Percentiles rank a stretch among this genome's conserved stretches.
phyloP scores from a whole-genome alignment of 2,888 invertebrate species.

The Magallana nippona region DNA sequence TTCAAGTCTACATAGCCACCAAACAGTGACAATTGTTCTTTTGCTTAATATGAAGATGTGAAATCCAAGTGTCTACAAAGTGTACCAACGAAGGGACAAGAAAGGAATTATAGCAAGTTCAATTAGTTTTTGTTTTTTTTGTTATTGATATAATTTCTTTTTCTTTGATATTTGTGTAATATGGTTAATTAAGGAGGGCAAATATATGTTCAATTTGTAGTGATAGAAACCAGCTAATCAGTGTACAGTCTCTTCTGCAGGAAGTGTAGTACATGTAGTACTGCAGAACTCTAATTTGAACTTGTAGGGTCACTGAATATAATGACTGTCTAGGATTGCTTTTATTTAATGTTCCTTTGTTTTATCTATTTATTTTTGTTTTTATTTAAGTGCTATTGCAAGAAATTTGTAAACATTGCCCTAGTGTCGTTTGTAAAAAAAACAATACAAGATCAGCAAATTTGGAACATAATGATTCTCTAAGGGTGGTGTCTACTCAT shows the following conservation, averaged over 20 bases:
- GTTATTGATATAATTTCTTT: neutral
- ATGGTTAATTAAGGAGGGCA: conserved; percentile 12
- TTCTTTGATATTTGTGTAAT: neutral
- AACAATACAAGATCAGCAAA: neutral
- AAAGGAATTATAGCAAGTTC: neutral
- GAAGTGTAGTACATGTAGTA: neutral
- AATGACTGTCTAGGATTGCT: neutral
- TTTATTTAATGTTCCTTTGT: conserved; percentile 18
- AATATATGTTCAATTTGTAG: neutral
- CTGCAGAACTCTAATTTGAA: neutral
- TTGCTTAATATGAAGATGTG: neutral
- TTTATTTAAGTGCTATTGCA: conserved; percentile 32
- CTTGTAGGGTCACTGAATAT: neutral
- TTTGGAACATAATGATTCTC: too few species aligned
- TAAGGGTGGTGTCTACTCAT: neutral
- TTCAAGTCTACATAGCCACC: neutral
- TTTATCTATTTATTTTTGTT: conserved; percentile 12
- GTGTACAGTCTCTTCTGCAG: neutral
- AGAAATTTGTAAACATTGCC: conserved; percentile 21
- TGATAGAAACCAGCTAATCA: too few species aligned
- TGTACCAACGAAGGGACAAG: neutral
- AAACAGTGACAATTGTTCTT: neutral
- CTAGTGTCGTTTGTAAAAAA: neutral
- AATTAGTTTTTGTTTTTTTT: neutral
- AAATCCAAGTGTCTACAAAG: neutral